Evolutionary conservation across 2,113 vertebrate genomes (phyloP), one percentile per base, ranked within the genome.

Genomic region (Anguilla japonica): DNA sequence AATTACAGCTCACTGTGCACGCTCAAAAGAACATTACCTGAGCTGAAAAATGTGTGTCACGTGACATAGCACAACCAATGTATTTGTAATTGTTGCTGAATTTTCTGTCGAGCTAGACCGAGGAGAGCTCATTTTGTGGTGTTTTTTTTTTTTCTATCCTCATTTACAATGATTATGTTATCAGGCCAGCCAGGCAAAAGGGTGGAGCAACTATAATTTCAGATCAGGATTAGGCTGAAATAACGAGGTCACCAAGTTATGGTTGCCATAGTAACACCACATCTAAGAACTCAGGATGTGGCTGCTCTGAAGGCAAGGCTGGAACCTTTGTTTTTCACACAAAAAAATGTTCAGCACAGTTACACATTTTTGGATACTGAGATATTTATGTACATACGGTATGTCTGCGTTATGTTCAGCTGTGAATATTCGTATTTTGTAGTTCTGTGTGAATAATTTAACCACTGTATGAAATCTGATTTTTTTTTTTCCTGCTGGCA

Each of bases 221-320:
- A 98, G 98, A 95, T 93, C 96, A 96, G 97, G 98, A 99, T 99
- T 99, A 98, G 97, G 97, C 97, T 98, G 97, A 98, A 99, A 99
- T 99, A 99, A 99, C 98, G 97, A 99, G 98, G 97, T 98, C 98
- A 99, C 97, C 97, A 98, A 99, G 98, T 98, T 98, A 97, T 97
- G 96, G 98, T 99, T 99, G 96, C 97, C 96, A 98, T 98, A 96
- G 97, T 95, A 98, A 99, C 98, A 87, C 97, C 97, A 99, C 97
- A 99, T 99, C 97, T 97, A 98, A 98, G 97, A 99, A 98, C 97
- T 98, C 97, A 96, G 97, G 97, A 98, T 98, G 97, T 96, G 96
- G 97, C 96, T 96, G 96, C 94, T 94, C 89, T 90, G 92, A 92
- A 90, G 89, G 91, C 86, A 89, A 90, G 79, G 53, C 79, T 86